Evolutionary conservation across 2,797 vertebrate genomes (phyloP), one percentile per base, ranked within the genome.

Genomic region (Pampus argenteus): DNA sequence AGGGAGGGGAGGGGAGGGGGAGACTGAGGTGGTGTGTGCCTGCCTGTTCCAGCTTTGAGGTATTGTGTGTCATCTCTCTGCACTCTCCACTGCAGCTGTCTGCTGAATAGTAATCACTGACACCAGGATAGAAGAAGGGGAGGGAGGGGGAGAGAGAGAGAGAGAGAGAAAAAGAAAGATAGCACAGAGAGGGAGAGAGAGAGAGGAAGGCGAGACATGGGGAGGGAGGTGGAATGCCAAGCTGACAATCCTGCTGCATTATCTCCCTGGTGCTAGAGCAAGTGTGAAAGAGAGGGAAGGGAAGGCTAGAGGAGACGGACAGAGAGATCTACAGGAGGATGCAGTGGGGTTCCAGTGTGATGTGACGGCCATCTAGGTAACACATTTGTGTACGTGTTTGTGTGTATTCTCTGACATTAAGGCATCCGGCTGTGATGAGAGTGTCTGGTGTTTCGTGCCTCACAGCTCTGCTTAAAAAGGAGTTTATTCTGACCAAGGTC

Each of bases 81-180:
- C 86, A 77, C 88, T 86, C 80, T 87, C 85, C 70, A 73, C 94
- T 95, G 92, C 94, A 95, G 90, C 92, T 91, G 92, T 96, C 94
- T 95, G 94, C 91, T 95, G 94, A 95, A 95, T 96, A 94, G 93
- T 95, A 96, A 95, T 95, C 93, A 91, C 91, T 93, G 94, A 94
- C 93, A 93, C 93, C 79, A 79, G 85, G 89, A 90, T 79, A 85
- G 89, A 59, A 70, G 78, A 62, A 68, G 69, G 66, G 56, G 77
- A 36, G 49, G 36, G 75, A 48, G 80, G 22, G 75, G 8, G 34
- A 6, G 69, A n/a, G 56, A n/a, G 68, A 47, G 63, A 48, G 22
- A 34, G 56, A 40, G 26, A 51, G 81, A 72, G 67, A 48, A 54
- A 49, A 67, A 56, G 74, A 74, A 44, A 75, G 79, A 69, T 68